Base-by-base conservation (phyloP, 2,797 vertebrate genomes). In the Pitangus sulphuratus region DNA sequence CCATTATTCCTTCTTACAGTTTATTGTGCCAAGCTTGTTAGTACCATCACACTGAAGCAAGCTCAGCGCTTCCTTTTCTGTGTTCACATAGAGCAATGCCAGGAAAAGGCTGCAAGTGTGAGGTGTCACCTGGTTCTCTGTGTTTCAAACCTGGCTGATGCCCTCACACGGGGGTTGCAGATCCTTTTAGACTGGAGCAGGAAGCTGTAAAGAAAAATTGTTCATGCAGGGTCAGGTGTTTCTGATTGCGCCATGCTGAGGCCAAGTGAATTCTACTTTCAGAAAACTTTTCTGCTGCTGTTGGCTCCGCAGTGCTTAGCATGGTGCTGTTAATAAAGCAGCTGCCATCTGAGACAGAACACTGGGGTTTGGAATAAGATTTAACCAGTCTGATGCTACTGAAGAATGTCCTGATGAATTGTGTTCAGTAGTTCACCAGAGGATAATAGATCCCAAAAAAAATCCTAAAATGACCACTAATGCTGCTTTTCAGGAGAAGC, bases 141-240 rank as follows among this genome's bases (percentile, higher is more conserved):
- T 1, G 0, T 39, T 39, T 71, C 69, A 62, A 48, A n/a, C 31
- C 44, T 15, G 58, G n/a, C 26, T 15, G 33, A 12, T 37, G 64
- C 25, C 33, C 45, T 31, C 1, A 4, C 48, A 21, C 24, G 3
- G 0, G 2, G 13, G 8, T 18, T 42, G 51, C 31, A n/a, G 40
- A 56, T 9, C 21, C 5, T 6, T 57, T 69, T 5, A 1, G 17
- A 31, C 37, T 14, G 1, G 2, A 44, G 21, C 15, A 58, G 44
- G 10, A 18, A 62, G 12, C 13, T 48, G 30, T 13, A 20, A 45
- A 71, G 54, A 16, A 47, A 50, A 76, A 7, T 4, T 26, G 6
- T n/a, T 66, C 5, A 58, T 60, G 12, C 20, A 51, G 68, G 18
- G 6, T 45, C 12, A 0, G 6, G 45, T 3, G 0, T 26, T 86